phyloP scores from a whole-genome alignment of 2,797 vertebrate genomes.

The Lagorchestes hirsutus region DNA sequence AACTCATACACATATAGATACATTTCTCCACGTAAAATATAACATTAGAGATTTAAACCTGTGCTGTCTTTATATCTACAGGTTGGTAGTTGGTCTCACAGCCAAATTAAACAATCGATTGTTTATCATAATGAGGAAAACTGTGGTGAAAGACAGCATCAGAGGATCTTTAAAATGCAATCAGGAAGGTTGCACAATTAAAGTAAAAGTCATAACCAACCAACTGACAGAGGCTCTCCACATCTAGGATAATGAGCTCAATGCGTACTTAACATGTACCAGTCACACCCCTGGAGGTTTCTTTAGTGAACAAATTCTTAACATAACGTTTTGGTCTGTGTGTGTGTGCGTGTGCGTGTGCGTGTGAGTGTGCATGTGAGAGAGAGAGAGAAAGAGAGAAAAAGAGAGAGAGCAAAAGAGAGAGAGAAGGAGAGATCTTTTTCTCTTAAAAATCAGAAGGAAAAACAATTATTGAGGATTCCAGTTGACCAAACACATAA shows the following conservation, averaged over 20 bases:
- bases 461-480: constrained; percentile 49
- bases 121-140: neutral
- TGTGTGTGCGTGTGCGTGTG: no score
- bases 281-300: neutral
- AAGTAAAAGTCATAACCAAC: neutral
- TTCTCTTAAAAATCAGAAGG: constrained; percentile 49
- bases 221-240: neutral
- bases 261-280: neutral
- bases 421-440: neutral
- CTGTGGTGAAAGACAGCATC: neutral
- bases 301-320: neutral
- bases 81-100: neutral
- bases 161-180: neutral
- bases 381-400: no score
- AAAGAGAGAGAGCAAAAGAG: no score
- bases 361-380: no score
- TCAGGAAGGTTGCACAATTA: neutral
- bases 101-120: neutral
- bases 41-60: neutral
- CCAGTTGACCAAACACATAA: constrained; percentile 40
- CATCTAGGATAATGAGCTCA: neutral
- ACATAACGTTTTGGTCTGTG: neutral
- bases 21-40: neutral
- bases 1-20: neutral
- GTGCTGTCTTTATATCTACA: neutral